These are phyloP conservation scores for Globicephala melas DNA, from an alignment of 2,113 vertebrate genomes.

Conservation along the genomic window DNA sequence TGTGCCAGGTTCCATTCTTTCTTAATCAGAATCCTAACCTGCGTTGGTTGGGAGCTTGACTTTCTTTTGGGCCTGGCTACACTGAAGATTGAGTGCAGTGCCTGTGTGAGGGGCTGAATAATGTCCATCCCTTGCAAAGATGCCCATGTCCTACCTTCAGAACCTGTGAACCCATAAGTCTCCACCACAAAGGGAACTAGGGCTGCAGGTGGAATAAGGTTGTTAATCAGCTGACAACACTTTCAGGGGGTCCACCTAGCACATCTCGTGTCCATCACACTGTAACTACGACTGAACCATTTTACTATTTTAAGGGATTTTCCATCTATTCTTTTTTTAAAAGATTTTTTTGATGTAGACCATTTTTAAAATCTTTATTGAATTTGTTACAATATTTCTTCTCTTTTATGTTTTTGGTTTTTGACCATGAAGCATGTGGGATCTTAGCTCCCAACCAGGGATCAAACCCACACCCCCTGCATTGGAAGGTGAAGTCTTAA, in stretches of 20 bases:
- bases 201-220: background rate
- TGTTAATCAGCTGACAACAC: background rate
- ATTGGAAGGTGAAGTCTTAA: too few species aligned
- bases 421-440: too few species aligned
- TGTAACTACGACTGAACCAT: background rate
- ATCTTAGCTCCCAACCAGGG: too few species aligned
- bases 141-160: background rate
- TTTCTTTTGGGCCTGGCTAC: too few species aligned
- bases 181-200: background rate
- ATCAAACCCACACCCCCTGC: too few species aligned
- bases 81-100: background rate
- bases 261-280: background rate
- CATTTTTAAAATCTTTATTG: too few species aligned
- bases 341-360: too few species aligned
- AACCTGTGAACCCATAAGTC: background rate
- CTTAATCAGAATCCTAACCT: background rate
- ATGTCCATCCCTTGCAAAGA: accelerated
- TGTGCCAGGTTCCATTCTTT: too few species aligned
- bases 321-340: background rate
- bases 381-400: too few species aligned
- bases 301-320: background rate
- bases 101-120: background rate
- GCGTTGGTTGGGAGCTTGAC: too few species aligned
- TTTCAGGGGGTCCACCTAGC: accelerated
- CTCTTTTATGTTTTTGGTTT: too few species aligned